A percentile compares a stretch with the other conserved stretches of the same genome.
These are phyloP conservation scores for Microcebus murinus DNA, from an alignment of 2,113 vertebrate species.

Conservation along the genomic window DNA sequence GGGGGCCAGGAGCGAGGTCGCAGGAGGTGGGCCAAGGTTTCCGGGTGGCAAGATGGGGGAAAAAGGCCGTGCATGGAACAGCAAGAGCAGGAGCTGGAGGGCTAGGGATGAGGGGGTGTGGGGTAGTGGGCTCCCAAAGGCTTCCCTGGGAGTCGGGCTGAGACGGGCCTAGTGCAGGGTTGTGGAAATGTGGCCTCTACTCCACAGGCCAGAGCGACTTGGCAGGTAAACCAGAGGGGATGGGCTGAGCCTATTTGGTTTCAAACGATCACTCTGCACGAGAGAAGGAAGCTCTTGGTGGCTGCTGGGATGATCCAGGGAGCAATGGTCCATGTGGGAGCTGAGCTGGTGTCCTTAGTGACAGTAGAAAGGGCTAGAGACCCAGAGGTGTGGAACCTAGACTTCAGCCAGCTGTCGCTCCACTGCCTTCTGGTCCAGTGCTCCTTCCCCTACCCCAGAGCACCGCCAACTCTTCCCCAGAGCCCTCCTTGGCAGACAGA, in stretches of 20 bases:
- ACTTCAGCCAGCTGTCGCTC: rapidly evolving
- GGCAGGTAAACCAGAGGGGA: background rate
- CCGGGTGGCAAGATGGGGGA: too few relatives aligned
- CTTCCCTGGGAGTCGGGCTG: background rate
- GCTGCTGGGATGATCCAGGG: background rate
- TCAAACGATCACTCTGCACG: background rate
- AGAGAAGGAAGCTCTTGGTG: background rate
- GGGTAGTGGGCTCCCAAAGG: background rate
- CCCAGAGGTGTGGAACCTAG: background rate
- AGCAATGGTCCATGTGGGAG: rapidly evolving
- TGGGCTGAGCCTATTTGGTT: background rate
- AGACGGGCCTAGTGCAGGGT: background rate
- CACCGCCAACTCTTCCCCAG: background rate
- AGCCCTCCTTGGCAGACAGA: background rate
- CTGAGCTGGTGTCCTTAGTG: background rate
- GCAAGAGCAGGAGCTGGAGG: background rate
- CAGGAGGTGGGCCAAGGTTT: background rate
- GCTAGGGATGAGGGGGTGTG: background rate
- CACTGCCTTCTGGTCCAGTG: background rate
- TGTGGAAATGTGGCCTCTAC: background rate
- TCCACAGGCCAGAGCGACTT: background rate
- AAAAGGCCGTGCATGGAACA: background rate
- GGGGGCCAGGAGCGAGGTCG: background rate
- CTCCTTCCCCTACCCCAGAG: background rate
- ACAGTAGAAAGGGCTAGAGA: background rate